These are phyloP conservation scores for Elymnias hypermnestra DNA, from an alignment of 1,140 invertebrate species.

Conservation along the genomic window DNA sequence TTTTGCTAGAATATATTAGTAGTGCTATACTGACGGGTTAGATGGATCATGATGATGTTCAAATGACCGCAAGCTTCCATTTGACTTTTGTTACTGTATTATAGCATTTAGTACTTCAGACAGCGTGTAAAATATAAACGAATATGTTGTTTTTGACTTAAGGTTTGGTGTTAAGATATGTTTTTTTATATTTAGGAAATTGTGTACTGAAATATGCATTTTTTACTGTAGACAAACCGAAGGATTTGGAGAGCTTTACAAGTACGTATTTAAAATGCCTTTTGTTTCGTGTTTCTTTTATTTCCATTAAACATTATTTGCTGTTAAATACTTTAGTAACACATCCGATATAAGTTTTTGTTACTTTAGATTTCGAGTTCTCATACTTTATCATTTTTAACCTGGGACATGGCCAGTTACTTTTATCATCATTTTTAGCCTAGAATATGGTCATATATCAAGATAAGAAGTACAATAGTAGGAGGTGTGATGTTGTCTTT, in stretches of 20 bases:
- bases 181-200: neutral
- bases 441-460: no score
- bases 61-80: constrained; percentile 9
- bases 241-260: constrained; percentile 85
- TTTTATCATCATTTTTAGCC: no score
- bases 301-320: neutral
- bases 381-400: no score
- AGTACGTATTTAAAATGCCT: constrained; percentile 76
- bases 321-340: neutral
- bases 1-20: constrained; percentile 7
- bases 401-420: no score
- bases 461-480: no score
- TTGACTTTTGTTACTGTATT: no score
- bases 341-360: no score
- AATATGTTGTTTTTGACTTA: no score
- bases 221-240: constrained; percentile 79
- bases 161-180: neutral
- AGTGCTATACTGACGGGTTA: constrained; percentile 2
- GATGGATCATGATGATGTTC: constrained; percentile 9
- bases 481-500: no score
- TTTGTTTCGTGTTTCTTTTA: neutral
- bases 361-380: no score
- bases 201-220: constrained; percentile 16
- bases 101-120: no score
- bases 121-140: no score